These are phyloP conservation scores for Dryobota labecula DNA, from an alignment of 2,888 invertebrate species.

Conservation along the genomic window DNA sequence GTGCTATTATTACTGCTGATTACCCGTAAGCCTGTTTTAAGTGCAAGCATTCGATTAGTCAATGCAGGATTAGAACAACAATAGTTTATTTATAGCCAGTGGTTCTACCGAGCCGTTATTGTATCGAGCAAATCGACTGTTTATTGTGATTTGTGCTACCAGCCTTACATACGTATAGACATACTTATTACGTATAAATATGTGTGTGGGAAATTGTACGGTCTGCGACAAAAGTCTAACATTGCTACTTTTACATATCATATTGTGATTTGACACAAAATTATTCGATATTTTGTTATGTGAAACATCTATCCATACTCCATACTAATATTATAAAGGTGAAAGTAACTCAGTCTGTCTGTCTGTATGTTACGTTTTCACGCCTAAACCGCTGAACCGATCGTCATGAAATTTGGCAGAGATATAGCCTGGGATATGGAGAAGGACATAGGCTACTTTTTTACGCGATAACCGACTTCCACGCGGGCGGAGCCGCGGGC, in stretches of 20 bases:
- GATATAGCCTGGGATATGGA: no score
- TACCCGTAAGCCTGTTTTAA: slow-evolving; percentile 68
- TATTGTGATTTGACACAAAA: neutral
- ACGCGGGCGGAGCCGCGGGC: no score
- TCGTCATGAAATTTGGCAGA: no score
- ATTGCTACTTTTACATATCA: neutral
- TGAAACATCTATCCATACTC: no score
- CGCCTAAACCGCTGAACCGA: no score
- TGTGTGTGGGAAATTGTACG: slow-evolving; percentile 16
- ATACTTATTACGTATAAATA: slow-evolving; percentile 23
- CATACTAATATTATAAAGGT: no score
- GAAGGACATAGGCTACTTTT: no score
- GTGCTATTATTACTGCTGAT: slow-evolving; percentile 75
- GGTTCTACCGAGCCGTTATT: slow-evolving; percentile 64
- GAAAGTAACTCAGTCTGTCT: no score
- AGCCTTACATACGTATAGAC: slow-evolving; percentile 27
- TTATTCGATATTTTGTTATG: neutral
- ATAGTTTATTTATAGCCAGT: slow-evolving; percentile 81
- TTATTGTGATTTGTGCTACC: slow-evolving; percentile 72
- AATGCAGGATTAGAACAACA: slow-evolving; percentile 85
- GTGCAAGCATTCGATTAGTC: slow-evolving; percentile 80
- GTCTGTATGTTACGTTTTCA: no score
- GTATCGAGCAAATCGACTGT: slow-evolving; percentile 81
- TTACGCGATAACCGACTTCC: no score
- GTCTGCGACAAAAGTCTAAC: neutral